These are phyloP conservation scores for Anoncus sp. DNA, from an alignment of 2,888 invertebrate genomes.

Conservation along the genomic window DNA sequence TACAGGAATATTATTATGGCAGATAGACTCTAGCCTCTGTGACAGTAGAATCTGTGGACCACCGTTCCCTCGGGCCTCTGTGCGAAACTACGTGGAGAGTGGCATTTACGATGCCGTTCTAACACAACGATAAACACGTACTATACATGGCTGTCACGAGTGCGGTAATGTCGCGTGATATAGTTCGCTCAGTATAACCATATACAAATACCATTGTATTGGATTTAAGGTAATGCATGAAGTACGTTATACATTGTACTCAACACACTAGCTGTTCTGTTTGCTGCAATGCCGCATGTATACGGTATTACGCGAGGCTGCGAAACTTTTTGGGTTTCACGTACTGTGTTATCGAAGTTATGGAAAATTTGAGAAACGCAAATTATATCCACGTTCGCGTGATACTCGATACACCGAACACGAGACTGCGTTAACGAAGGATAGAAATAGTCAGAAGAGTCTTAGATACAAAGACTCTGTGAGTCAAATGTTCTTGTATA, in stretches of 20 bases:
- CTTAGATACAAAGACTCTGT: not conserved
- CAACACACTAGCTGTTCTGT: not conserved
- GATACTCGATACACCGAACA: not conserved
- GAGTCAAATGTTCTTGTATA: not conserved
- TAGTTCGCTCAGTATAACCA: not conserved
- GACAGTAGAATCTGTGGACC: not conserved
- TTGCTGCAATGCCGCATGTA: not conserved
- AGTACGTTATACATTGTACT: not conserved
- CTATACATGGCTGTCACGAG: not conserved
- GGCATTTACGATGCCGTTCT: not conserved
- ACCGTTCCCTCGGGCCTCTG: not conserved
- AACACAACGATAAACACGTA: not conserved
- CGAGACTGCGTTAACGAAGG: not conserved
- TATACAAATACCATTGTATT: not conserved
- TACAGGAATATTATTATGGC: not conserved
- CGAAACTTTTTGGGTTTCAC: not conserved
- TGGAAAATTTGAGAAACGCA: not conserved
- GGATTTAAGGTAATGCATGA: not conserved
- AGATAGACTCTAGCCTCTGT: not conserved
- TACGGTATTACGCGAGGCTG: not conserved
- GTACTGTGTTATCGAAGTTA: not conserved
- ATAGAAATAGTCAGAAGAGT: not conserved
- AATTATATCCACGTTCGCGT: not conserved
- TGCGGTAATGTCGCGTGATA: not conserved
- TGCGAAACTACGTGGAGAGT: not conserved